phyloP scores from a whole-genome alignment of 2,797 vertebrate species.

The Alca torda region DNA sequence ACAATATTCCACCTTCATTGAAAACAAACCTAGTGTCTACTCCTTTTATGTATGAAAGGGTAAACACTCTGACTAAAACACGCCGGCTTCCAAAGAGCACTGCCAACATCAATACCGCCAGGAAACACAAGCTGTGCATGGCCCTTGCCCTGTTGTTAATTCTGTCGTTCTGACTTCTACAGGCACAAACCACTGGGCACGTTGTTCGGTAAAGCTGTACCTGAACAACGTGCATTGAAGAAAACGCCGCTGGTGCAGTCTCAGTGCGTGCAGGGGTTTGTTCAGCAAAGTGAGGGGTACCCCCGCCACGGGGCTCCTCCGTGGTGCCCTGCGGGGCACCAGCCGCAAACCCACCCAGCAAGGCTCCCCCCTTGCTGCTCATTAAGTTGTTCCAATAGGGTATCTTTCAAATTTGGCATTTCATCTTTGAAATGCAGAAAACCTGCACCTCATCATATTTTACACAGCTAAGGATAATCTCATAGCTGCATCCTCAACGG shows the following conservation, averaged over 20 bases:
- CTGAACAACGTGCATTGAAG: neutral
- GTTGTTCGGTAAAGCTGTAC: neutral
- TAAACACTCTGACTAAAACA: constrained; percentile 9
- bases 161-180: neutral
- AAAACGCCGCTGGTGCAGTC: fast-evolving
- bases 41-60: neutral
- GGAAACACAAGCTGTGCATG: neutral
- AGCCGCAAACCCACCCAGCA: neutral
- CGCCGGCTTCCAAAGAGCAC: neutral
- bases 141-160: neutral
- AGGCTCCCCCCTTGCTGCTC: neutral
- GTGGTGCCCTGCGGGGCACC: fast-evolving
- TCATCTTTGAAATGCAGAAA: neutral
- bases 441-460: neutral
- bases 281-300: neutral
- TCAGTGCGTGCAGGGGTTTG: fast-evolving
- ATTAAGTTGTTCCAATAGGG: neutral
- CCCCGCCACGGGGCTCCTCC: fast-evolving
- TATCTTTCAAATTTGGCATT: neutral
- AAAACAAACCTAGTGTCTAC: constrained; percentile 8
- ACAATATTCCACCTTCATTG: neutral
- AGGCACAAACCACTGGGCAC: neutral
- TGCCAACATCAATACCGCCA: constrained; percentile 4
- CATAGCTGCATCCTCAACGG: neutral
- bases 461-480: neutral